Evolutionary conservation across 1,140 invertebrate genomes (phyloP), one percentile per base, ranked within the genome.

Genomic region (Drosophila novamexicana): DNA sequence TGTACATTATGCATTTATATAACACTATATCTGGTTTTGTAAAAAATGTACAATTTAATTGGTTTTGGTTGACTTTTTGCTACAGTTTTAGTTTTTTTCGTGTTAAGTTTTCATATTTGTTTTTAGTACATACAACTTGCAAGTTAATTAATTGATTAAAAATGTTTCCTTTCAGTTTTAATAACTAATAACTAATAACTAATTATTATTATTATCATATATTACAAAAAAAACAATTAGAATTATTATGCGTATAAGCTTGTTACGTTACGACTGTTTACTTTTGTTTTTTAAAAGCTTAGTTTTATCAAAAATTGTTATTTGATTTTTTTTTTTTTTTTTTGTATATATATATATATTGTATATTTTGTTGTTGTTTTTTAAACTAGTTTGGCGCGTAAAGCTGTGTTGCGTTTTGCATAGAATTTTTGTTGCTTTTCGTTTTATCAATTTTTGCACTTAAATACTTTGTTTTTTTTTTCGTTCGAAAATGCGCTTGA

Each of bases 381-480:
- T 89, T 84, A 57, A 84, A 89, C 84, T 89, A 89, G 85, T 89
- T 89, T 89, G 84, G 84, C 84, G 84, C 84, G 61, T 89, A 89
- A 89, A 89, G 85, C 85, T 89, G 84, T 88, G 79, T 88, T 89
- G 80, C 77, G 71, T 90, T 90, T 89, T 89, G 83, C 80, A 79
- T 81, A 81, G 54, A 81, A 76, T 81, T 84, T 45, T 76, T 32
- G 16, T 54, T 62, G 44, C 16, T 62, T 61, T 32, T 79, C 56
- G 53, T 75, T 86, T 68, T 82, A 45, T 29, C 22, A 63, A 68
- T 74, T 73, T 73, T 83, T 83, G 69, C 70, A 66, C 77, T 88
- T 88, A 88, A 88, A 88, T 88, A 88, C 83, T 82, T 83, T 81
- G 1, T 76, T 74, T 76, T 74, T 69, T 83, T 69, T 85, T 84